Base-by-base conservation (phyloP, 1,140 invertebrate genomes). In the Coelopa frigida region DNA sequence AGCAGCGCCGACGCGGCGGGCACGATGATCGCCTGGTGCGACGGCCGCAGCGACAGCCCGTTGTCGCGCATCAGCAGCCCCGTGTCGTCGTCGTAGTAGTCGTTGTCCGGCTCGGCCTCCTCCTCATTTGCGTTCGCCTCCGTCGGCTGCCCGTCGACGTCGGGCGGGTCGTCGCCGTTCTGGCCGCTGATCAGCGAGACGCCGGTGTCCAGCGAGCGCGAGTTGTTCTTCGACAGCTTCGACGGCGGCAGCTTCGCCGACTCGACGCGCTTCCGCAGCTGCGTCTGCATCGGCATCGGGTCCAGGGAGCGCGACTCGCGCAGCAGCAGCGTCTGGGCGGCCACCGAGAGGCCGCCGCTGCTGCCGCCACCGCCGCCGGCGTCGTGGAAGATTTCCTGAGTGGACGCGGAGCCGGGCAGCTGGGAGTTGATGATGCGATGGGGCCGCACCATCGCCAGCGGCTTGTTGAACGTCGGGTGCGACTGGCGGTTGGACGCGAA, bases 221-320 rank as follows among this genome's bases (percentile, higher is more conserved):
- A 68, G 35, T 68, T 68, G 41, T 66, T 68, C 52, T 68, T 68
- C 12, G 56, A 64, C 24, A 68, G 51, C 48, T 67, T 67, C 6
- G 63, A 63, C 21, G 63, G 63, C 20, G 60, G 62, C 33, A 66
- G 40, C 46, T 67, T 64, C 31, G 46, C 48, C 22, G 57, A 51
- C 11, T 67, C 60, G 24, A 59, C 57, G 0, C 58, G 52, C 36
- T 62, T 68, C 6, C 58, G 53, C 44, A 65, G 14, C 33, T 66
- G 24, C 54, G 32, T 20, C 32, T 65, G 62, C 49, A 55, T 46
- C 6, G 65, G 66, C 51, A 70, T 67, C 11, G 58, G 60, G 49
- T 70, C 67, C 24, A 68, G 44, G 24, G 67, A 70, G 29, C 56
- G 56, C 3, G 63, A 59, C 41, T 69, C 66, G 5, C 65, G 56